Evolutionary conservation across 2,797 vertebrate genomes (phyloP).

Genomic region (Phoeniculus purpureus): DNA sequence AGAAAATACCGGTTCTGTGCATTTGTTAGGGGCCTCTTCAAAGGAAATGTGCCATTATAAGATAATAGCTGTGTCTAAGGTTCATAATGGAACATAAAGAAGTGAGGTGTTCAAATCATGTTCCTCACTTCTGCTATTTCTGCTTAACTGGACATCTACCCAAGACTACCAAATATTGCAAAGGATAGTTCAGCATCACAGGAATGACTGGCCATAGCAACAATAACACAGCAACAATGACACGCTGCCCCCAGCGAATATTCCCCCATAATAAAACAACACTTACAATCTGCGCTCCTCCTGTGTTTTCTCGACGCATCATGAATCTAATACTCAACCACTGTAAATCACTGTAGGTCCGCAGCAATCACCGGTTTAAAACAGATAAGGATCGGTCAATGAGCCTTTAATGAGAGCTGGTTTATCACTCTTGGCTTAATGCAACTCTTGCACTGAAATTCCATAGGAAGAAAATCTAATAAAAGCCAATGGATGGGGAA

Average conservation of each 20-base stretch:
- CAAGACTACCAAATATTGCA: not conserved
- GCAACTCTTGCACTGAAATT: not conserved
- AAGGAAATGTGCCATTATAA: slow-evolving; percentile 13
- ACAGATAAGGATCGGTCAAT: not conserved
- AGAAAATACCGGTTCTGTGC: not conserved
- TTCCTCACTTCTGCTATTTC: slow-evolving; percentile 28
- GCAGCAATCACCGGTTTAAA: not conserved
- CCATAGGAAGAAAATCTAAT: not conserved
- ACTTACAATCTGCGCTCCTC: not conserved
- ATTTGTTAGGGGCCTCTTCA: slow-evolving; percentile 19
- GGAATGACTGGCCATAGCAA: slow-evolving; percentile 18
- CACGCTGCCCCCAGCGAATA: slow-evolving; percentile 15
- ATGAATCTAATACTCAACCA: not conserved
- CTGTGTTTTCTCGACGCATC: slow-evolving; percentile 9
- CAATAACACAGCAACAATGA: slow-evolving; percentile 24
- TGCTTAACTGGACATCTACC: slow-evolving; percentile 46
- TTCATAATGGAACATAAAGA: slow-evolving; percentile 59
- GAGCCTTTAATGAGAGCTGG: slow-evolving; percentile 18
- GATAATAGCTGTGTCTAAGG: slow-evolving; percentile 38
- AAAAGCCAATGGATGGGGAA: not conserved
- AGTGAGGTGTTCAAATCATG: slow-evolving; percentile 27
- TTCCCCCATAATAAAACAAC: not conserved
- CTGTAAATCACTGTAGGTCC: slow-evolving; percentile 15
- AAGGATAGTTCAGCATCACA: slow-evolving; percentile 7
- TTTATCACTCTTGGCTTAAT: not conserved